Percentiles rank a stretch among this genome's conserved stretches.
Evolutionary conservation across 2,113 vertebrate genomes (phyloP).

Genomic region (Rhadina sibilatrix): DNA sequence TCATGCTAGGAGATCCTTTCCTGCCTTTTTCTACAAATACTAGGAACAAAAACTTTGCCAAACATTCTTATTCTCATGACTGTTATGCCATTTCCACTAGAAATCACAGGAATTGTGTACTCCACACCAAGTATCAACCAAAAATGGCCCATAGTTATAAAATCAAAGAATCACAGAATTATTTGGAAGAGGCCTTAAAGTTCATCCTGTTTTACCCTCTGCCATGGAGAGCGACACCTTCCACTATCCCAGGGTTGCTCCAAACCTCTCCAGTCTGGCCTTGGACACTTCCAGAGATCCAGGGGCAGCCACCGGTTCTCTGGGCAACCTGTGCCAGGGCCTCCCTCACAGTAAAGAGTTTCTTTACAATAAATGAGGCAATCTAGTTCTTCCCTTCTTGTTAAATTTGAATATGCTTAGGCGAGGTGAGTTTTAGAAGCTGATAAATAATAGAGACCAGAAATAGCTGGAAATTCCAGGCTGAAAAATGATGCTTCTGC

Average conservation of each 20-base stretch:
- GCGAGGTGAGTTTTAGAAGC: not conserved
- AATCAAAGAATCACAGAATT: not conserved
- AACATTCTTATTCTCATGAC: not conserved
- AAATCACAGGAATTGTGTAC: not conserved
- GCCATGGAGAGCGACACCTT: not conserved
- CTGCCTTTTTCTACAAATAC: not conserved
- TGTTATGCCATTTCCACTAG: not conserved
- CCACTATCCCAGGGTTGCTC: rapidly evolving
- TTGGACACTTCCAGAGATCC: not conserved
- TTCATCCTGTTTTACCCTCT: rapidly evolving
- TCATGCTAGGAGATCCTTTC: not conserved
- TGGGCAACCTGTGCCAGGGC: not conserved
- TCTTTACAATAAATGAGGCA: not conserved
- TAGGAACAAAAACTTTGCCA: not conserved
- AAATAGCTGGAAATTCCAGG: not conserved
- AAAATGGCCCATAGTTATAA: not conserved
- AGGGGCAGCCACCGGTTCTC: not conserved
- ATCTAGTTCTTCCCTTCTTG: not conserved
- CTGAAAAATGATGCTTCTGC: not conserved
- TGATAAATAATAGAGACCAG: not conserved
- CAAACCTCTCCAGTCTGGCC: rapidly evolving
- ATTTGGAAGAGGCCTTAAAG: not conserved
- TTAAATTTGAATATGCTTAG: not conserved
- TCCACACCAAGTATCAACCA: not conserved
- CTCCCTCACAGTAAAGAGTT: not conserved